Base-by-base conservation (phyloP, 2,113 vertebrate genomes). In the Sapajus apella region DNA sequence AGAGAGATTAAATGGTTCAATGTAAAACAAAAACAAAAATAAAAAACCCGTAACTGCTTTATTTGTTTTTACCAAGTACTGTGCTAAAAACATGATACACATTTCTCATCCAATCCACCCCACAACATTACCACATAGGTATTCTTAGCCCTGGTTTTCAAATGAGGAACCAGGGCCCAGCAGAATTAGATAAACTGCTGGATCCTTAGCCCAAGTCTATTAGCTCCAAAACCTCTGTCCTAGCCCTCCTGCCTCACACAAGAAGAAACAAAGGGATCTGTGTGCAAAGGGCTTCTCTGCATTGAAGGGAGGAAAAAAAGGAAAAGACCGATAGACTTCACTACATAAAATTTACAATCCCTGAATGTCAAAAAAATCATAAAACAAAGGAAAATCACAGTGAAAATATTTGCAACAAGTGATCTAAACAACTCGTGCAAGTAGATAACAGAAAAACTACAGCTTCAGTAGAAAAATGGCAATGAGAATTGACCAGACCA, bases 91-190 rank as follows among this genome's bases (percentile, higher is more conserved):
- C 3, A 0, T 18, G 35, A 61, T 21, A 50, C 0, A 47, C 68
- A 40, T 8, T 80, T 72, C 55, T 32, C 64, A 52, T 8, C 58
- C 16, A n/a, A 8, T 40, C n/a, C 25, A 45, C 8, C 30, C 45
- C 21, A 6, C 32, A 13, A 0, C n/a, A 66, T 56, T 47, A 21
- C 27, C 6, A 5, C 8, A 3, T 2, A 16, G n/a, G 14, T 35
- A 13, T 32, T 52, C 47, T 83, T 11, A 56, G n/a, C 8, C 20
- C 45, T 30, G 50, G 17, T 70, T 66, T 85, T 66, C 75, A 95
- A 47, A 87, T 27, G 64, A 75, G 52, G 45, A 91, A 58, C 12
- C 8, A 13, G 32, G 50, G 58, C 8, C 68, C 12, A 0, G 6
- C 1, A 32, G 52, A 23, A 8, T 58, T 43, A 14, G 13, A 20